Conservation (phyloP, 1,140 invertebrate species). For the Zaprionus camerounensis region DNA sequence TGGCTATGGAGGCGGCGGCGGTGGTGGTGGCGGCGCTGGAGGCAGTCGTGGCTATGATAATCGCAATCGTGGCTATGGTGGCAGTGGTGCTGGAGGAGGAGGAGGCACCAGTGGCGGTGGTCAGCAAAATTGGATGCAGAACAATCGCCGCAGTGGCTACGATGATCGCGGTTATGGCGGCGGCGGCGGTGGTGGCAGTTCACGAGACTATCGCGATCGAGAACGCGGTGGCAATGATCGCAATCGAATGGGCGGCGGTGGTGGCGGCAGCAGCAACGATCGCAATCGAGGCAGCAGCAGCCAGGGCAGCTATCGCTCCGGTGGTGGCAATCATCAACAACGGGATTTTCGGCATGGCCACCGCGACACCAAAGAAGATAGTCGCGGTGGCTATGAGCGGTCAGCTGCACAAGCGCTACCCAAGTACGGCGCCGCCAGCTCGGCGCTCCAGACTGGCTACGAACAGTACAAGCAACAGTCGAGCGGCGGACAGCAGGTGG, state of each 20-base stretch:
- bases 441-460: constrained; percentile 58
- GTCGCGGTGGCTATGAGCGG: constrained; percentile 84
- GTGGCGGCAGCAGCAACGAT: constrained; percentile 48
- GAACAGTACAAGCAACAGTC: constrained; percentile 76
- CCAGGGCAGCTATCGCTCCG: constrained; percentile 73
- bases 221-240: constrained; percentile 75
- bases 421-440: constrained; percentile 72
- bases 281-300: constrained; percentile 69
- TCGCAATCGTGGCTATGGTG: constrained; percentile 78
- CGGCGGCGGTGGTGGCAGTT: constrained; percentile 63
- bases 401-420: constrained; percentile 69
- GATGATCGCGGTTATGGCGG: constrained; percentile 70
- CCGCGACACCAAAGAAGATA: constrained; percentile 84
- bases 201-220: constrained; percentile 84
- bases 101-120: constrained; percentile 82
- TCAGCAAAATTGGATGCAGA: constrained; percentile 84
- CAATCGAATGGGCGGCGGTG: constrained; percentile 74
- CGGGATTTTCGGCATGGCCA: constrained; percentile 84
- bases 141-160: constrained; percentile 76
- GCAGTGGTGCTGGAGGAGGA: constrained; percentile 66
- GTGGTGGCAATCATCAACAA: constrained; percentile 75
- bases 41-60: constrained; percentile 79
- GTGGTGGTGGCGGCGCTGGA: constrained; percentile 70
- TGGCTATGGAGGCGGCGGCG: constrained; percentile 64
- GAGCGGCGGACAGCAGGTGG: constrained; percentile 47